These are phyloP conservation scores for Polypterus senegalus DNA, from an alignment of 2,113 vertebrate genomes.

Conservation along the genomic window DNA sequence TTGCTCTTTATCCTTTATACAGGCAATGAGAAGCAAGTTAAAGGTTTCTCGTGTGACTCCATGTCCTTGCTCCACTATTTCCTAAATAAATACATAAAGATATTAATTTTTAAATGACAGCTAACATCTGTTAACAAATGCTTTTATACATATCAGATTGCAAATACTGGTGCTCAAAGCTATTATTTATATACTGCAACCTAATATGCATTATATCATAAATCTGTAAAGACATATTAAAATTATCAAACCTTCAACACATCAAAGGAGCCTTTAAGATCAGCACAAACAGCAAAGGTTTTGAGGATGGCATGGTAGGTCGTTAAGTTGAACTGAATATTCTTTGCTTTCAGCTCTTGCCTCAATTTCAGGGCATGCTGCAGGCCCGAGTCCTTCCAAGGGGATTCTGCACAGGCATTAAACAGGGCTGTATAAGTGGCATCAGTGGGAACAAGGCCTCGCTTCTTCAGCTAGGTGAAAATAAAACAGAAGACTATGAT, in stretches of 20 bases:
- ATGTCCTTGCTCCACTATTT: conserved; percentile 70
- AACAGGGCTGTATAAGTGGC: conserved; percentile 88
- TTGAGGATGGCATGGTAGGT: conserved; percentile 82
- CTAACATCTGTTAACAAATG: neutral
- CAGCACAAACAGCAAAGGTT: conserved; percentile 57
- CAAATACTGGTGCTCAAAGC: too few species aligned
- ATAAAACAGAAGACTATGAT: neutral
- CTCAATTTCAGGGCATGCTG: conserved; percentile 65
- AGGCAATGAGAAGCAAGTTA: conserved; percentile 80
- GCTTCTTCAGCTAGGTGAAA: conserved; percentile 78
- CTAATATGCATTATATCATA: neutral
- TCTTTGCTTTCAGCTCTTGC: conserved; percentile 61
- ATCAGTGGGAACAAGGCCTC: conserved; percentile 53
- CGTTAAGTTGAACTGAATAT: conserved; percentile 55
- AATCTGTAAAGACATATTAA: neutral
- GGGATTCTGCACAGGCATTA: conserved; percentile 78
- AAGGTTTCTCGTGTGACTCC: conserved; percentile 70
- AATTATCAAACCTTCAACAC: conserved; percentile 58
- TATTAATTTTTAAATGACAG: neutral
- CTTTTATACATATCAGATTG: neutral
- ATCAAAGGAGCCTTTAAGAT: conserved; percentile 66
- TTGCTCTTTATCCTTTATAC: conserved; percentile 61
- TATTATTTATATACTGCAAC: neutral
- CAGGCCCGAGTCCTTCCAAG: conserved; percentile 63
- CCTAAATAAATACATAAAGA: conserved; percentile 43